Evolutionary conservation across 2,113 vertebrate species (phyloP).

Genomic region (Axis porcinus): DNA sequence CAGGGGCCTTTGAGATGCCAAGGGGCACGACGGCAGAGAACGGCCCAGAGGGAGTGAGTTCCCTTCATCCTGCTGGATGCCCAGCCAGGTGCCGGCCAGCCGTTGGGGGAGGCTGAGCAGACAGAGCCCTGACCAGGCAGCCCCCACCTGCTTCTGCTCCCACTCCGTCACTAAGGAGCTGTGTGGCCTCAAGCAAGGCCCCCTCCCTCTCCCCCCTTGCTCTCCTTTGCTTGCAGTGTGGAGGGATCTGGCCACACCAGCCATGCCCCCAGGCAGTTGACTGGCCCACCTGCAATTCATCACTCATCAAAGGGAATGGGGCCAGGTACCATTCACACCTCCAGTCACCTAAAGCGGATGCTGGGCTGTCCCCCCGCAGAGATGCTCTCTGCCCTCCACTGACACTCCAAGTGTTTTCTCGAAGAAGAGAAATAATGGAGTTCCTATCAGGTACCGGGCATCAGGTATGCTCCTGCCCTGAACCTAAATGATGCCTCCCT

Average conservation of each 20-base stretch:
- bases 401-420: background rate
- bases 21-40: background rate
- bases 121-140: background rate
- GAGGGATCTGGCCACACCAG: background rate
- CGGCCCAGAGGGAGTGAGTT: fast-evolving
- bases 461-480: fast-evolving
- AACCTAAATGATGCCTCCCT: background rate
- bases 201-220: background rate
- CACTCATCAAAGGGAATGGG: background rate
- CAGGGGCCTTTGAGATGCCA: background rate
- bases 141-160: background rate
- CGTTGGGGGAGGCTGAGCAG: background rate
- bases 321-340: fast-evolving
- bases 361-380: background rate
- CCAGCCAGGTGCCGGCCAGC: fast-evolving
- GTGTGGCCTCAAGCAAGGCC: background rate
- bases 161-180: fast-evolving
- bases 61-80: background rate
- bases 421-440: background rate
- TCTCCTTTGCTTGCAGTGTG: background rate
- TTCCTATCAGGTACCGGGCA: background rate
- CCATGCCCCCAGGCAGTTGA: background rate
- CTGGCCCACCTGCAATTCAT: background rate
- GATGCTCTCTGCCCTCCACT: background rate
- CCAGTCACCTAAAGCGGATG: background rate